These are phyloP conservation scores for Bombus sibiricus DNA, from an alignment of 1,140 invertebrate genomes.

Conservation along the genomic window DNA sequence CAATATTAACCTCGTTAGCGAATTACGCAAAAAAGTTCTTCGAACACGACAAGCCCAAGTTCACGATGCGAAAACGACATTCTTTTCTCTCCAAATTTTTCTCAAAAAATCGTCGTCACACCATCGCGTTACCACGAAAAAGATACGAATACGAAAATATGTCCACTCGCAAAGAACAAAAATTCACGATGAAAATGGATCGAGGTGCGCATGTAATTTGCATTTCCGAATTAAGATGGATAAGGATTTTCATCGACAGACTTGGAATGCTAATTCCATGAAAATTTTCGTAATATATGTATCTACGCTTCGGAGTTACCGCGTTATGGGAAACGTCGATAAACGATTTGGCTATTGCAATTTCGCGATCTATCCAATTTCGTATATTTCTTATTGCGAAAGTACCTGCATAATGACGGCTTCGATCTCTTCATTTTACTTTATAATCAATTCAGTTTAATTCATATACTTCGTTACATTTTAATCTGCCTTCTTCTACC, in stretches of 20 bases:
- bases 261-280: conserved; percentile 11
- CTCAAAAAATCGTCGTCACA: background rate
- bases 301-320: background rate
- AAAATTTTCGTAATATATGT: conserved; percentile 1
- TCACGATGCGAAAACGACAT: background rate
- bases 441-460: conserved; percentile 34
- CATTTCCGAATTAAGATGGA: background rate
- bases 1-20: background rate
- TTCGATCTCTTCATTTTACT: conserved; percentile 21
- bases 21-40: background rate
- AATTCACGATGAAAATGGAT: background rate
- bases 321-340: background rate
- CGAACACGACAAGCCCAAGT: background rate
- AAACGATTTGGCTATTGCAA: background rate
- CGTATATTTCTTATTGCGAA: background rate
- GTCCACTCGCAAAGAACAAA: background rate
- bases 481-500: background rate
- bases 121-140: background rate
- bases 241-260: background rate
- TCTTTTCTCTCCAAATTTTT: background rate
- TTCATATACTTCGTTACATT: background rate
- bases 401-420: conserved; percentile 2
- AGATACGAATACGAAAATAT: background rate
- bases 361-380: background rate
- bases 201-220: too few species aligned